These are phyloP conservation scores for Trachops cirrhosus DNA, from an alignment of 2,797 vertebrate species.

Conservation along the genomic window DNA sequence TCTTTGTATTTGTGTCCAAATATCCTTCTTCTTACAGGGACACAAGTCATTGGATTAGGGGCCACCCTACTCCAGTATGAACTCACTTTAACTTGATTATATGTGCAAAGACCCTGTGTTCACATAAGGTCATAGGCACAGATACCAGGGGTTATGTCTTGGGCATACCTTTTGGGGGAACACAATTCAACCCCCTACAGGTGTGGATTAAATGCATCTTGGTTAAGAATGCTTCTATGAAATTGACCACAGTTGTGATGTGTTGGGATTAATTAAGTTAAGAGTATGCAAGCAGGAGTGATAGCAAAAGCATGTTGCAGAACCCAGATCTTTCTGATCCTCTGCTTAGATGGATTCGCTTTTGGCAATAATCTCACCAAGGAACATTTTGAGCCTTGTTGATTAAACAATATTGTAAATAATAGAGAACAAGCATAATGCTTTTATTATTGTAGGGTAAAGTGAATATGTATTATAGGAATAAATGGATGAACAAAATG, in stretches of 20 bases:
- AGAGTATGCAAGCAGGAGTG: neutral
- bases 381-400: neutral
- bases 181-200: neutral
- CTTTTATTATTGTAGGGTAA: conserved; percentile 47
- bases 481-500: conserved; percentile 59
- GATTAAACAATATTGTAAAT: conserved; percentile 47
- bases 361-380: neutral
- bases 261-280: neutral
- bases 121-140: neutral
- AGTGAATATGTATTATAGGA: conserved; percentile 32
- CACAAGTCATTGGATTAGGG: neutral
- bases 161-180: neutral
- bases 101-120: neutral
- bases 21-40: neutral
- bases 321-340: neutral
- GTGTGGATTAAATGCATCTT: neutral
- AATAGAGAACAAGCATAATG: conserved; percentile 31
- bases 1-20: neutral
- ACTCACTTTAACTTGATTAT: neutral
- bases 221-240: neutral
- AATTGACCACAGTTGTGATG: neutral
- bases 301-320: neutral
- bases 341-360: neutral
- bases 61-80: neutral
- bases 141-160: neutral